Percentiles rank a stretch among this genome's conserved stretches.
Conservation (phyloP, 2,888 invertebrate species). For the Polymixis lichenea region DNA sequence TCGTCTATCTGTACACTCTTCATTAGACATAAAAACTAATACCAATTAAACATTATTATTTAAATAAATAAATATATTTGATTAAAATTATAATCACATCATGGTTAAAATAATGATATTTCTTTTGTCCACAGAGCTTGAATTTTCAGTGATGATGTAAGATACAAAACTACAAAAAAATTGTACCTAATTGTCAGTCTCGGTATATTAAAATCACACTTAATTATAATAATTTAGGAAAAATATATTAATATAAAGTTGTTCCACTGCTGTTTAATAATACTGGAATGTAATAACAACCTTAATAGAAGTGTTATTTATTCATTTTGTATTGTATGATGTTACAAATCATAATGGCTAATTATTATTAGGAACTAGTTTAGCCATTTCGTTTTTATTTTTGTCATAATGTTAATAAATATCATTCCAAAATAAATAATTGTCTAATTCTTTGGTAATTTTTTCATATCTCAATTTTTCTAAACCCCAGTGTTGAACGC, state of each 20-base stretch:
- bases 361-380: slow-evolving; percentile 70
- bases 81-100: not conserved
- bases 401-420: slow-evolving; percentile 76
- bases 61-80: slow-evolving; percentile 17
- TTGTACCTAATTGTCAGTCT: slow-evolving; percentile 65
- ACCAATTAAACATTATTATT: not conserved
- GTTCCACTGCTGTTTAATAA: slow-evolving; percentile 68
- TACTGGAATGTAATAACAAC: slow-evolving; percentile 71
- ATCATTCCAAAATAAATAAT: slow-evolving; percentile 83
- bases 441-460: slow-evolving; percentile 69
- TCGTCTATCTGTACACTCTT: not conserved
- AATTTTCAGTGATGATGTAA: slow-evolving; percentile 65
- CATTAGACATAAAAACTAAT: not conserved
- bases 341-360: slow-evolving; percentile 63
- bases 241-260: slow-evolving; percentile 61
- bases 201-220: slow-evolving; percentile 62
- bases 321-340: slow-evolving; percentile 75
- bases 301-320: slow-evolving; percentile 77
- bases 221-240: slow-evolving; percentile 65
- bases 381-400: slow-evolving; percentile 67
- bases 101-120: slow-evolving; percentile 12
- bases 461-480: not conserved
- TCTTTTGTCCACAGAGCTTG: slow-evolving; percentile 82
- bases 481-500: slow-evolving; percentile 9
- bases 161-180: slow-evolving; percentile 65